Conservation (phyloP, 2,113 vertebrate genomes). For the Aplodontia rufa region DNA sequence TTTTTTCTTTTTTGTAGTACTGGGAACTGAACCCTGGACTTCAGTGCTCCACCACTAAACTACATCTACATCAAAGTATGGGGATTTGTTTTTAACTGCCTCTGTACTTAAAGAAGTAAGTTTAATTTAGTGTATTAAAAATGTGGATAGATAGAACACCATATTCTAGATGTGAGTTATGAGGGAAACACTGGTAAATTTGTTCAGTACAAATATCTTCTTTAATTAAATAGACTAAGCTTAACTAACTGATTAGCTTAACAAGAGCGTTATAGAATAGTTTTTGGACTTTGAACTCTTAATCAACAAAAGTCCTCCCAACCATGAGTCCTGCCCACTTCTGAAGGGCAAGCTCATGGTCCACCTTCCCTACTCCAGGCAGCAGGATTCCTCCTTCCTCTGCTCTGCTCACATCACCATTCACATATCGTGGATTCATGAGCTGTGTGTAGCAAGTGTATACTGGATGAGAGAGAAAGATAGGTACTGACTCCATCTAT, state of each 20-base stretch:
- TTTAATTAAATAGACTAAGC: constrained; percentile 32
- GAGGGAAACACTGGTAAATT: constrained; percentile 16
- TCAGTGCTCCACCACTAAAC: neutral
- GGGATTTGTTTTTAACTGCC: no score
- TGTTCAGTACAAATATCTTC: neutral
- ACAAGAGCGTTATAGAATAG: neutral
- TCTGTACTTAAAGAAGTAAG: neutral
- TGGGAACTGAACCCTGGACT: neutral
- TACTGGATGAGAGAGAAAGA: neutral
- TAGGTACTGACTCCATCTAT: neutral
- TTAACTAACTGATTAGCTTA: constrained; percentile 47
- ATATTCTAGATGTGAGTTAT: neutral
- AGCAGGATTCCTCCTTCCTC: neutral
- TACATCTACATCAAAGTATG: no score
- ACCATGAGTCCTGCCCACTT: neutral
- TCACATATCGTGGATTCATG: neutral
- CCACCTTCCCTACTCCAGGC: neutral
- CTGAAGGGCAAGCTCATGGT: neutral
- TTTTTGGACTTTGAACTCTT: constrained; percentile 14
- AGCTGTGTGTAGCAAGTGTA: neutral
- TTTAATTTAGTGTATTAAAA: neutral
- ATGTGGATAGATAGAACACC: neutral
- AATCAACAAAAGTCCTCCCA: neutral
- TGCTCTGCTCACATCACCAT: neutral
- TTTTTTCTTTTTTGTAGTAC: neutral